A percentile compares a stretch with the other conserved stretches of the same genome.
Conservation (phyloP, 2,797 vertebrate species). For the Enteromius mattozi region DNA sequence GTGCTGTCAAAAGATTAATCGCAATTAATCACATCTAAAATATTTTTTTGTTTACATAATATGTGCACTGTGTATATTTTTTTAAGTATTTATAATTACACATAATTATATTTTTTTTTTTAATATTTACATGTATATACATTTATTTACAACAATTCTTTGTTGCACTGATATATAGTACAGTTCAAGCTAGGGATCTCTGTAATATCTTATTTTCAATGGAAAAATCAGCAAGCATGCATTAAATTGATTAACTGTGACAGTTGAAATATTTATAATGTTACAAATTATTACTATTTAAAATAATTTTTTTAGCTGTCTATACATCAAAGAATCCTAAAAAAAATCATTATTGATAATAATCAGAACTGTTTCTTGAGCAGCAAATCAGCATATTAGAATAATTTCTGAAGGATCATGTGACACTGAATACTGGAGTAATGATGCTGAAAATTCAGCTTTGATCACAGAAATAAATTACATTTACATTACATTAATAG, state of each 20-base stretch:
- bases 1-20: too few species aligned
- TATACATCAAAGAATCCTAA: neutral
- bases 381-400: neutral
- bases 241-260: neutral
- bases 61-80: too few species aligned
- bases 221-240: neutral
- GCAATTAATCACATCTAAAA: too few species aligned
- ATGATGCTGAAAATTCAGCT: neutral
- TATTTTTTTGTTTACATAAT: too few species aligned
- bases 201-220: neutral
- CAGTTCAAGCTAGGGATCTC: neutral
- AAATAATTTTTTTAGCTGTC: neutral
- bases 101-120: too few species aligned
- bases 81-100: too few species aligned
- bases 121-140: too few species aligned
- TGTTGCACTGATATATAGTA: neutral
- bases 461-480: neutral
- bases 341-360: neutral
- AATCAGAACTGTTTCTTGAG: neutral
- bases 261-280: too few species aligned
- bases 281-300: neutral
- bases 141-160: neutral
- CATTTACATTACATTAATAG: neutral
- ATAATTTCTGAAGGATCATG: neutral
- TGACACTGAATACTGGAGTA: slow-evolving; percentile 7